Evolutionary conservation across 2,113 vertebrate species (phyloP), one percentile per base, ranked within the genome.

Genomic region (Eretmochelys imbricata): DNA sequence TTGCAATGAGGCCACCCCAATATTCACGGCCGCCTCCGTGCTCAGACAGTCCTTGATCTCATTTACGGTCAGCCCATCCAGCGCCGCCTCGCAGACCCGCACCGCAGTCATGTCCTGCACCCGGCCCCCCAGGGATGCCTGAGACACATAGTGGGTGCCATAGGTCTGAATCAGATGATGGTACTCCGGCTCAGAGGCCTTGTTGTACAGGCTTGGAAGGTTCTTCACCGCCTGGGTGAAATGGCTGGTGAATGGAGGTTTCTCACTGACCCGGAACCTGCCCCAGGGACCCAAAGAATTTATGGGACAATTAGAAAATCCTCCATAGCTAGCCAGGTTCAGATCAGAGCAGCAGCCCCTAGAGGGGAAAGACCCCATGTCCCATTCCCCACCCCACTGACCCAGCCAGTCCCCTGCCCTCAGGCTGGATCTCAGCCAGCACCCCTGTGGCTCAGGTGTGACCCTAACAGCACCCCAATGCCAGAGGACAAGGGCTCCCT

Each of bases 101-200:
- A 99, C 97, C 87, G 99, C 99, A 6, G 98, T 99, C 91, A 99
- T 97, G 12, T 98, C 97, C 0, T 93, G 49, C 27, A 98, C n/a
- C 13, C 88, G 98, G 79, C 99, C 99, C 2, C 99, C 99, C 57
- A 99, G 89, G 31, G 97, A 97, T 94, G 98, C 98, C 95, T 98
- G 90, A 20, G 22, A 89, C 69, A 96, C 94, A 48, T 94, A 98
- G 85, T 98, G 98, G 42, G 97, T 98, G 31, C 98, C 98, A 0
- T 96, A 98, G 53, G n/a, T 90, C 17, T 88, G 29, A 85, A 98
- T 94, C 20, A 98, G 82, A 24, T 78, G 75, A 20, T 8, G 9
- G 86, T 97, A 98, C 6, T 59, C 25, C 0, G 12, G 13, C 81
- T 95, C 10, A 0, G 0, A 17, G 11, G 79, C 54, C 10, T 29